A percentile compares a stretch with the other conserved stretches of the same genome.
These are phyloP conservation scores for Pterois miles DNA, from an alignment of 2,797 vertebrate species.

Conservation along the genomic window DNA sequence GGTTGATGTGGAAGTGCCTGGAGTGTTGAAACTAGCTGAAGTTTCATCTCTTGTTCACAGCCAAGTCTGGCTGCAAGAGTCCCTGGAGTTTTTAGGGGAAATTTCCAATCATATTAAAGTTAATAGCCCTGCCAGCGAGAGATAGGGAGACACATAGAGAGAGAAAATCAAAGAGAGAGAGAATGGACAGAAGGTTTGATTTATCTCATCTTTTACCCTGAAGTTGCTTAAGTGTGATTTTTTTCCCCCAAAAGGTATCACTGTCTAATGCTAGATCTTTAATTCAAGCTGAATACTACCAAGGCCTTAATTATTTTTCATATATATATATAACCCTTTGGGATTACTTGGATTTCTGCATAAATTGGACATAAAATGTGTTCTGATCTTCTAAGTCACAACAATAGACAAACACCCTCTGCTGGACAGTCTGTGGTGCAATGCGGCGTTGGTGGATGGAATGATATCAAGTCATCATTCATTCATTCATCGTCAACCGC, in stretches of 20 bases:
- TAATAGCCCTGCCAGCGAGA: slow-evolving; percentile 33
- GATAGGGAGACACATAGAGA: background rate
- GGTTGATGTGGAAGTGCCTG: slow-evolving; percentile 33
- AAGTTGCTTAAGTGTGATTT: background rate
- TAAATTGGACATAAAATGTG: too few species aligned
- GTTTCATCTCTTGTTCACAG: slow-evolving; percentile 50
- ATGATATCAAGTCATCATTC: too few species aligned
- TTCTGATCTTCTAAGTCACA: too few species aligned
- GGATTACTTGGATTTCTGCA: too few species aligned
- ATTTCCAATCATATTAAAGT: slow-evolving; percentile 65
- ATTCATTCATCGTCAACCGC: too few species aligned
- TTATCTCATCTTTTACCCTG: slow-evolving; percentile 9
- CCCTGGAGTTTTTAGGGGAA: slow-evolving; percentile 47
- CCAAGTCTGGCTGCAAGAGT: slow-evolving; percentile 12
- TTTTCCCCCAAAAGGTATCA: background rate
- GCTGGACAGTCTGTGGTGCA: too few species aligned
- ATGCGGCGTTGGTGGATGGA: too few species aligned
- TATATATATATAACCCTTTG: too few species aligned
- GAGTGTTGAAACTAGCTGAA: slow-evolving; percentile 50
- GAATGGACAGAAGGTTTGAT: background rate
- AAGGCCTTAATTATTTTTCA: too few species aligned
- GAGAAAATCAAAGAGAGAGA: background rate
- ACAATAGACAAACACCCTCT: too few species aligned
- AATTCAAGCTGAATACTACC: too few species aligned
- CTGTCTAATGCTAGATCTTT: too few species aligned